Evolutionary conservation across 2,797 vertebrate genomes (phyloP).

Genomic region (Perodicticus potto): DNA sequence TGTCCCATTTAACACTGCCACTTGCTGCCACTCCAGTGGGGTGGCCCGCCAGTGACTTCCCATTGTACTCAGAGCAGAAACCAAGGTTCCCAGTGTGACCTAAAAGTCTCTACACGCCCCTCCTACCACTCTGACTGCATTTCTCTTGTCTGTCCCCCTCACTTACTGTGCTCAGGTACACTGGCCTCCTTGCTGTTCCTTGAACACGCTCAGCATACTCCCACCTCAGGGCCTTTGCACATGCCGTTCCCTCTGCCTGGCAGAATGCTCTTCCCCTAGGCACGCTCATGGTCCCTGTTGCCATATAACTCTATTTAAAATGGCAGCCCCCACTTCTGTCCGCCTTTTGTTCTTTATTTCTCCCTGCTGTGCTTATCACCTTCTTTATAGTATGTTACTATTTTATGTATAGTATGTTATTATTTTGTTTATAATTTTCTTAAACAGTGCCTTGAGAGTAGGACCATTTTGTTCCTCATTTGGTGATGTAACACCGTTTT

Average conservation of each 20-base stretch:
- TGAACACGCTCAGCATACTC: not conserved
- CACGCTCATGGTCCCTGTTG: fast-evolving
- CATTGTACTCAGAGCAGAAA: not conserved
- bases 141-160: not conserved
- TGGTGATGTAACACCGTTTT: not conserved
- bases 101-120: not conserved
- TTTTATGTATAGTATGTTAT: not conserved
- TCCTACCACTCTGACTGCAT: not conserved
- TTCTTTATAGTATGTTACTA: not conserved
- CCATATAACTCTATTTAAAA: not conserved
- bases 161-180: too few relatives aligned
- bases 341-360: not conserved
- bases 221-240: not conserved
- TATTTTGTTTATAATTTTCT: not conserved
- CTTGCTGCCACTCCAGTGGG: not conserved
- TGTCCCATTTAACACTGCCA: not conserved
- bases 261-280: not conserved
- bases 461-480: not conserved
- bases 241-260: not conserved
- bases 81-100: not conserved
- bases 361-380: not conserved
- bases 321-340: not conserved
- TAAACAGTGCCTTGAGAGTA: not conserved
- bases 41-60: too few relatives aligned
- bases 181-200: too few relatives aligned